Percentiles rank a stretch among this genome's conserved stretches.
Evolutionary conservation across 1,140 invertebrate species (phyloP).

Genomic region (Rhopalosiphum padi): DNA sequence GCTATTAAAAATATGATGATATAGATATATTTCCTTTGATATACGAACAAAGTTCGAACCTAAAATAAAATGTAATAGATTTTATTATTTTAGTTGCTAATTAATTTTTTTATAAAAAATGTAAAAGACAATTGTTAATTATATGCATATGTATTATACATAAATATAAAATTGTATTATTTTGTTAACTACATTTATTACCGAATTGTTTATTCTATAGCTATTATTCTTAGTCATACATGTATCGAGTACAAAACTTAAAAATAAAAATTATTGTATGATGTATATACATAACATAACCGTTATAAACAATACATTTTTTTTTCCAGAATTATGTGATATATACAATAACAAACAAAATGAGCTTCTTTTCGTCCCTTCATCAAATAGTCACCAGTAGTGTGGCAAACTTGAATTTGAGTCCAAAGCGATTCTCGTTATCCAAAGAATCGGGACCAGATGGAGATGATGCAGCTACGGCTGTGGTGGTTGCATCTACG

Average conservation of each 20-base stretch:
- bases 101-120: background rate
- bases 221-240: background rate
- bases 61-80: background rate
- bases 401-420: slow-evolving; percentile 78
- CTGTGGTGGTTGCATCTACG: slow-evolving; percentile 62
- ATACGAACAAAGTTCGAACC: background rate
- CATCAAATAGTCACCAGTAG: slow-evolving; percentile 81
- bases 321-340: slow-evolving; percentile 14
- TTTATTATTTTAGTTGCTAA: background rate
- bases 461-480: slow-evolving; percentile 62
- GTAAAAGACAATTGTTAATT: background rate
- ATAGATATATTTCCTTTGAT: background rate
- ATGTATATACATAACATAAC: background rate
- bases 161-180: background rate
- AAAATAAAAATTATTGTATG: background rate
- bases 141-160: background rate
- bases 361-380: slow-evolving; percentile 84
- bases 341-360: slow-evolving; percentile 61
- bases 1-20: background rate
- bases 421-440: slow-evolving; percentile 77
- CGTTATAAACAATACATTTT: background rate
- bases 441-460: slow-evolving; percentile 69
- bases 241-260: background rate
- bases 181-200: background rate
- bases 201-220: background rate